Evolutionary conservation across 1,140 invertebrate species (phyloP), one percentile per base, ranked within the genome.

Genomic region (Leptopilina clavipes): DNA sequence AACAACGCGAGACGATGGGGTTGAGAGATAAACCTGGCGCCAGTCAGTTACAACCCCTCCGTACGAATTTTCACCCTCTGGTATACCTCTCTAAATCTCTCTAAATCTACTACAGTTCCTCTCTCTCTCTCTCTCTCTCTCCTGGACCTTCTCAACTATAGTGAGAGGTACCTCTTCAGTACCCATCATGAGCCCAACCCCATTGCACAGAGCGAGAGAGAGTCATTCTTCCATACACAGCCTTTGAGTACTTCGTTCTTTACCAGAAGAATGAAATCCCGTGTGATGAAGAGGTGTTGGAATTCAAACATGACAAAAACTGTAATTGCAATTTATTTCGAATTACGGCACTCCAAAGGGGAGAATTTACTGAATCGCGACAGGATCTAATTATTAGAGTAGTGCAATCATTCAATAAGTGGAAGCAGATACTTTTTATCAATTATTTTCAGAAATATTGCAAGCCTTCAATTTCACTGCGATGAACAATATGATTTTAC

Each of bases 1-100:
- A 84, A 84, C 84, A 73, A 83, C 79, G 75, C 77, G 81, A 83
- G 77, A 79, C 83, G 82, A 88, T 86, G 80, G 82, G 79, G 83
- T 81, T 74, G 81, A 79, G 79, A 87, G 83, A 88, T 86, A 85
- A 85, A 82, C 73, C 78, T 81, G 87, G 85, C 85, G 86, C 85
- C 86, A 84, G 83, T 73, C 73, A 77, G 80, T 80, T 80, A 81
- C 77, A 31, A 83, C 76, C 37, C 48, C 71, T 71, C 45, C 74
- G 74, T 72, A 76, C 78, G 19, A 75, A 78, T 75, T 80, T 76
- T 76, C 77, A 73, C 86, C 81, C 81, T 78, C 81, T 71, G 65
- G 22, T 37, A 22, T 65, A 65, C 59, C 59, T 65, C 59, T 65
- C 59, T 59, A 59, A 22, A 59, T 40, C 37, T 40, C 17, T 22